phyloP scores from a whole-genome alignment of 2,797 vertebrate genomes.

The Limosa lapponica region DNA sequence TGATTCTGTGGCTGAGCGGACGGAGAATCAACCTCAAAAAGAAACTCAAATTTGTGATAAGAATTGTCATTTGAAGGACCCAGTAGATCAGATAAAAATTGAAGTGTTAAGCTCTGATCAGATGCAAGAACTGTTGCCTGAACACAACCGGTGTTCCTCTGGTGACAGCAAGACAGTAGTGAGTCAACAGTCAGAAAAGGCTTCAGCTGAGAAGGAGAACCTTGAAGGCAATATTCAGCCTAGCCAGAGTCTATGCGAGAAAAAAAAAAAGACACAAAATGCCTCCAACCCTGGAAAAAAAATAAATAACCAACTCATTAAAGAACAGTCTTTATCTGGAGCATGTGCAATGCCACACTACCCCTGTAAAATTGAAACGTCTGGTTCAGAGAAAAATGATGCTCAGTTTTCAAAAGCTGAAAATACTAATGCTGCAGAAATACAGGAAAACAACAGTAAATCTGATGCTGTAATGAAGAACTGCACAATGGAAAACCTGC shows the following conservation, averaged over 20 bases:
- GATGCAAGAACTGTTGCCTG: conserved; percentile 67
- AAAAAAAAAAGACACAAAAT: accelerated
- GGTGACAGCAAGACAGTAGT: background rate
- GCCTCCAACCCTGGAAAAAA: background rate
- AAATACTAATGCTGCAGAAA: background rate
- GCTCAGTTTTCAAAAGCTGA: background rate
- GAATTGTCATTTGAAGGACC: background rate
- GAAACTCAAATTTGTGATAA: background rate
- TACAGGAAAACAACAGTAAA: background rate
- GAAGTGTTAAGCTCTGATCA: conserved; percentile 49
- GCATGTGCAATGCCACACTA: background rate
- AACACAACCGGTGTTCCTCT: background rate
- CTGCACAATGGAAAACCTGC: background rate
- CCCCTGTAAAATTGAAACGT: background rate
- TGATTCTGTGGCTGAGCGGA: background rate
- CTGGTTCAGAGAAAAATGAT: background rate
- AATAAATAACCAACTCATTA: background rate
- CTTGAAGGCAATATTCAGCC: background rate
- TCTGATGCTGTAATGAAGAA: background rate
- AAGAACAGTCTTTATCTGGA: background rate
- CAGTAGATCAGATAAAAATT: conserved; percentile 58
- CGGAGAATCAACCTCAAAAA: background rate
- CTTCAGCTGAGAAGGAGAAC: background rate
- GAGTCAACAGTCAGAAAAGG: background rate
- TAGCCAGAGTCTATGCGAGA: background rate